Conservation (phyloP, 2,888 invertebrate genomes). For the Catocala fraxini region DNA sequence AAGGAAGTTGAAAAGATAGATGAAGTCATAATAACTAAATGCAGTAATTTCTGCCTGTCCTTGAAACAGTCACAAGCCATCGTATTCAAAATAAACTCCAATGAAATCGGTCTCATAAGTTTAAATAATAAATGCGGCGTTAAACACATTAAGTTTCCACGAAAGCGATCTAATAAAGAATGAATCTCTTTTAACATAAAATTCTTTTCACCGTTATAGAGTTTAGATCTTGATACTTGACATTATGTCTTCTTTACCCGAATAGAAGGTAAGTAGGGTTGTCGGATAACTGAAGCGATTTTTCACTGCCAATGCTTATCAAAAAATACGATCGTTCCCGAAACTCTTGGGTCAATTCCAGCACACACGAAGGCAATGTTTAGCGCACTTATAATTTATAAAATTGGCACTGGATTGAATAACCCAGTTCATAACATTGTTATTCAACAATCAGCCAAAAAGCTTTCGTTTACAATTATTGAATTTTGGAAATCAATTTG, state of each 20-base stretch:
- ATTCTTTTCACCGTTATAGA: conserved; percentile 32
- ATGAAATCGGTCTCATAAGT: conserved; percentile 21
- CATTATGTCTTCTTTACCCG: conserved; percentile 60
- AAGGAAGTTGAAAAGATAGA: too few relatives aligned
- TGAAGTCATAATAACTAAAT: too few relatives aligned
- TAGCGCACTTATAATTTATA: conserved; percentile 18
- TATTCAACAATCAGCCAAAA: conserved; percentile 10
- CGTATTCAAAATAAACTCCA: not conserved
- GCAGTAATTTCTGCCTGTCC: too few relatives aligned
- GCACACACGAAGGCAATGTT: conserved; percentile 8
- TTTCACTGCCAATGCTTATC: conserved; percentile 37
- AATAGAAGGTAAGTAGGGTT: conserved; percentile 46
- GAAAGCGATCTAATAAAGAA: conserved; percentile 30
- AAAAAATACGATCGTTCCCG: conserved; percentile 32
- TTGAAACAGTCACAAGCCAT: too few relatives aligned
- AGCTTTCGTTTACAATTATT: conserved; percentile 21
- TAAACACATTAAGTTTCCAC: conserved; percentile 36
- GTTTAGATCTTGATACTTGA: conserved; percentile 54
- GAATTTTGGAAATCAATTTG: conserved; percentile 18
- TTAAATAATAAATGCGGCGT: conserved; percentile 23
- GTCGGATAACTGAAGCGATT: conserved; percentile 28
- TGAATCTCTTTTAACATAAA: conserved; percentile 35
- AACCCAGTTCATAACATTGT: conserved; percentile 8
- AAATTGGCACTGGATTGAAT: conserved; percentile 21
- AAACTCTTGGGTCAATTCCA: conserved; percentile 34